Base-by-base conservation (phyloP, 2,888 invertebrate species). In the Drosophila falleni region DNA sequence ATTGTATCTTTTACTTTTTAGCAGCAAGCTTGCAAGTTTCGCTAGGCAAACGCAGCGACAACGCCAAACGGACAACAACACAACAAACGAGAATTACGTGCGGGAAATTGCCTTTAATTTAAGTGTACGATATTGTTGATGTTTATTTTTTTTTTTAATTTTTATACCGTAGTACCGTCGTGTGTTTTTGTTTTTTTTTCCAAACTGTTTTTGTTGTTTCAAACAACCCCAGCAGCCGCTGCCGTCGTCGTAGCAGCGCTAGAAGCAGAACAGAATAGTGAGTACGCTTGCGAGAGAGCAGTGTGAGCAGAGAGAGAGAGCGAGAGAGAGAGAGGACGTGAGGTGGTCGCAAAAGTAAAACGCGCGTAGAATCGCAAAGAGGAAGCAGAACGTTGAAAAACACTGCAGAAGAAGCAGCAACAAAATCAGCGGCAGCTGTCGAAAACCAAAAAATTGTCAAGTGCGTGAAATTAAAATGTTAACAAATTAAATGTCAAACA, bases 1-100 rank as follows among this genome's bases (percentile, higher is more conserved):
- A 62, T 84, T 80, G 84, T 87, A 85, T 84, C 82, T 84, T 87
- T 84, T 85, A 84, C 82, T 84, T 87, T 84, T 84, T 80, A 76
- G 86, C 82, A 76, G 82, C 85, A 64, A 82, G 85, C 78, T 79
- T 78, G 78, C 72, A 78, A 78, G 77, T 78, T 78, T 78, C 62
- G 78, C 54, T 78, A 71, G 77, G 58, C 78, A 78, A 78, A 78
- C 78, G 78, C 76, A 78, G 58, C 79, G 78, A 63, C 85, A 82
- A 80, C 81, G 85, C 74, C 80, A 81, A 80, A 75, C 81, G 67
- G 80, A 58, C 79, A 85, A 81, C 75, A 23, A 23, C 23, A 23
- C 23, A 78, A 81, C 74, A 79, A 70, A 60, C 79, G 77, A 61
- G 78, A 79, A 78, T 49, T 74, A 74, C 78, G 78, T 77, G 78